Conservation (phyloP, 2,888 invertebrate genomes). For the Epirrhoe tristata region DNA sequence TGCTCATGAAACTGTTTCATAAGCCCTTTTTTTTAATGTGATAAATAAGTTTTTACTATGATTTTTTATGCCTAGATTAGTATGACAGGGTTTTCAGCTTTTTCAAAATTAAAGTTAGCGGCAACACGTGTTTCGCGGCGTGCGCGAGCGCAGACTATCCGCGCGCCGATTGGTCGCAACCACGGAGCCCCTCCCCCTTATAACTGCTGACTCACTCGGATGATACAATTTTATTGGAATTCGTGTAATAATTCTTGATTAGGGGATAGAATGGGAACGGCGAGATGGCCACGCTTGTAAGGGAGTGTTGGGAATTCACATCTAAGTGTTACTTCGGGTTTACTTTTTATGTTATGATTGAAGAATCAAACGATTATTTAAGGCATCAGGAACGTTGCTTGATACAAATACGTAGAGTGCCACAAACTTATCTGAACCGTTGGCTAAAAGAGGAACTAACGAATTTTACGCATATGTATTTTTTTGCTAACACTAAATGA, state of each 20-base stretch:
- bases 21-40: too few relatives aligned
- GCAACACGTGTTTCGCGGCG: slow-evolving; percentile 65
- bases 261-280: slow-evolving; percentile 39
- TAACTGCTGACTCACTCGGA: slow-evolving; percentile 63
- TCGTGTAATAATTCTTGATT: slow-evolving; percentile 45
- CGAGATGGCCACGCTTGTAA: slow-evolving; percentile 32
- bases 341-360: slow-evolving; percentile 2
- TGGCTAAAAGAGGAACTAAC: too few relatives aligned
- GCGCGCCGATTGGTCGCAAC: slow-evolving; percentile 71
- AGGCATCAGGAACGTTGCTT: not conserved
- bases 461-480: too few relatives aligned
- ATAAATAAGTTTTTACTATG: too few relatives aligned
- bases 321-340: slow-evolving; percentile 14
- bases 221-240: slow-evolving; percentile 39
- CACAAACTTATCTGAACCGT: too few relatives aligned
- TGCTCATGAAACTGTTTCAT: too few relatives aligned
- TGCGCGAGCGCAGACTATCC: slow-evolving; percentile 61
- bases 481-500: too few relatives aligned
- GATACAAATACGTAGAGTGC: too few relatives aligned
- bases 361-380: not conserved
- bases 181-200: slow-evolving; percentile 74
- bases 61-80: too few relatives aligned
- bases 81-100: too few relatives aligned
- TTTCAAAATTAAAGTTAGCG: slow-evolving; percentile 6
- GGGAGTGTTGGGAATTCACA: slow-evolving; percentile 22